These are phyloP conservation scores for Boloria euphrosyne DNA, from an alignment of 2,888 invertebrate species.

Conservation along the genomic window DNA sequence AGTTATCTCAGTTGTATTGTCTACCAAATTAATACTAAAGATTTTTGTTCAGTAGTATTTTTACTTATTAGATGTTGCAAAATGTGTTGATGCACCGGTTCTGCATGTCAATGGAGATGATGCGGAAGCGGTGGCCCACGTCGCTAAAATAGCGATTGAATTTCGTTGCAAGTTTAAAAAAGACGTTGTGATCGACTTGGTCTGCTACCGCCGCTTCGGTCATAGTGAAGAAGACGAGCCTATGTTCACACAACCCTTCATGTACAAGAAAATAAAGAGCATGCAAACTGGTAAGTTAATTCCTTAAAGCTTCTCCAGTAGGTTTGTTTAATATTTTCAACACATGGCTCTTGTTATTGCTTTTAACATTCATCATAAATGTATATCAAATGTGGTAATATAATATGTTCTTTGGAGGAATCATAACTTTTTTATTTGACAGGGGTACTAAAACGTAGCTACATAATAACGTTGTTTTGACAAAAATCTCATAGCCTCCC, in stretches of 20 bases:
- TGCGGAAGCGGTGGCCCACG: conserved; percentile 94
- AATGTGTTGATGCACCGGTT: conserved; percentile 95
- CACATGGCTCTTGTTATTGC: neutral
- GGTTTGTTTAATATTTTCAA: neutral
- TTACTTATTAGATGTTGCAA: conserved; percentile 86
- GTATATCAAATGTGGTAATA: neutral
- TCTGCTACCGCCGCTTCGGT: conserved; percentile 92
- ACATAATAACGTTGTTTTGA: conserved; percentile 6
- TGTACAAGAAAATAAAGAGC: conserved; percentile 93
- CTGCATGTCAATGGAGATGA: conserved; percentile 98
- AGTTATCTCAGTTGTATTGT: no score
- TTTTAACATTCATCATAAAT: conserved; percentile 5
- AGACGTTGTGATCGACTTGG: conserved; percentile 92
- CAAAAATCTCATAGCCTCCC: neutral
- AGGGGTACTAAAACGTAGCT: conserved; percentile 1
- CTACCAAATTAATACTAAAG: no score
- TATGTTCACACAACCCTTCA: conserved; percentile 96
- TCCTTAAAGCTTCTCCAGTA: neutral
- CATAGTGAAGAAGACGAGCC: conserved; percentile 98
- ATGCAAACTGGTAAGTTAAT: conserved; percentile 75
- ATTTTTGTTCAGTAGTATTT: neutral
- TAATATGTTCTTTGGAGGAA: conserved; percentile 4
- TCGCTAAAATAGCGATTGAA: conserved; percentile 93
- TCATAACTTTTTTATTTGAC: neutral
- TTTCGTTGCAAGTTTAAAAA: conserved; percentile 94